phyloP scores from a whole-genome alignment of 1,140 invertebrate genomes.

The Caenorhabditis latens region DNA sequence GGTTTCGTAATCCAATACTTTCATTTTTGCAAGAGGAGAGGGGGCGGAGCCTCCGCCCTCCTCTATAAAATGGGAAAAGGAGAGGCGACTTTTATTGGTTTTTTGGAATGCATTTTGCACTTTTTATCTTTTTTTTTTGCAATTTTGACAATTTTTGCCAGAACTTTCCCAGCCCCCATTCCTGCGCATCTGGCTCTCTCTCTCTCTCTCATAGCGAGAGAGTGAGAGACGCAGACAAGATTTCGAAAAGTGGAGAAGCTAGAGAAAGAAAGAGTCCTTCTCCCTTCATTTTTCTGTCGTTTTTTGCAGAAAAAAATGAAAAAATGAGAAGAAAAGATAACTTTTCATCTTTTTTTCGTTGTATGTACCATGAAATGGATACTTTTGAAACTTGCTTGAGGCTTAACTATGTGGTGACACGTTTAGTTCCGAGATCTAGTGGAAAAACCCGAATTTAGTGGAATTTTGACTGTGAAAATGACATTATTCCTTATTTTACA shows the following conservation, averaged over 20 bases:
- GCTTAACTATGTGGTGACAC: no score
- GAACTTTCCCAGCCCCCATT: no score
- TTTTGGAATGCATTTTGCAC: background rate
- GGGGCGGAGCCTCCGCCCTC: background rate
- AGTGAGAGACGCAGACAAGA: background rate
- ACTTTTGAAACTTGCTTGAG: no score
- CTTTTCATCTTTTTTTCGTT: conserved; percentile 1
- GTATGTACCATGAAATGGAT: no score
- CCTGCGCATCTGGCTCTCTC: background rate
- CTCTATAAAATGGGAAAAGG: background rate
- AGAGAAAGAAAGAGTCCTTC: background rate
- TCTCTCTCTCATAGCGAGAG: background rate
- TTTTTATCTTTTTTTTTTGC: background rate
- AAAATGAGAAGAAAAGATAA: background rate
- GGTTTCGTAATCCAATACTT: background rate
- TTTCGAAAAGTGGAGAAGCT: background rate
- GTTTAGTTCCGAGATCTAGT: no score
- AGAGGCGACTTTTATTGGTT: background rate
- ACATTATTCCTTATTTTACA: no score
- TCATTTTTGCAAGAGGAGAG: background rate
- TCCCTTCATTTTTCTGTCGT: background rate
- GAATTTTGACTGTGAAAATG: no score
- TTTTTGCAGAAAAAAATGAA: background rate
- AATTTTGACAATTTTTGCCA: background rate
- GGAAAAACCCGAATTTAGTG: no score